phyloP scores from a whole-genome alignment of 2,113 vertebrate species.

The Solea solea region DNA sequence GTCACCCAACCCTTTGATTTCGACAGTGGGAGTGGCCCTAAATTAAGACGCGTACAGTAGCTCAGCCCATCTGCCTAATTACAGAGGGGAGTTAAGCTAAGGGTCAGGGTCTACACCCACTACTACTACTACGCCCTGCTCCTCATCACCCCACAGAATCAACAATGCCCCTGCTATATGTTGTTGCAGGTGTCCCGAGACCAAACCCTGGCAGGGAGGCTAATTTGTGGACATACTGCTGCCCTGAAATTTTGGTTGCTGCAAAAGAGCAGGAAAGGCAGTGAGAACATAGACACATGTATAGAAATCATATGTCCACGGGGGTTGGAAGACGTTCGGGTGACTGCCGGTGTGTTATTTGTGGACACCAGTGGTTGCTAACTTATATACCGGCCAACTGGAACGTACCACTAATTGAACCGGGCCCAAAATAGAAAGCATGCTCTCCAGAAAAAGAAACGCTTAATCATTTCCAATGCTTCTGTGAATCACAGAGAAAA shows the following conservation, averaged over 20 bases:
- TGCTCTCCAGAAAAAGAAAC: conserved; percentile 2
- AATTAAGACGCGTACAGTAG: conserved; percentile 48
- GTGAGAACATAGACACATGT: conserved; percentile 11
- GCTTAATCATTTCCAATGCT: conserved; percentile 16
- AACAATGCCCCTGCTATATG: conserved; percentile 48
- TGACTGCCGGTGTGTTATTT: conserved; percentile 56
- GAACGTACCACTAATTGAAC: conserved; percentile 27
- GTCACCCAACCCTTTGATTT: conserved; percentile 72
- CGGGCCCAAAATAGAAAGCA: conserved; percentile 42
- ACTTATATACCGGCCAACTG: conserved; percentile 1
- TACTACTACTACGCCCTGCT: conserved; percentile 40
- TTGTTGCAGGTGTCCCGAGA: conserved; percentile 67
- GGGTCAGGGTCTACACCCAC: conserved; percentile 72
- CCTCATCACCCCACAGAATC: conserved; percentile 39
- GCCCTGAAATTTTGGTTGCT: conserved; percentile 58
- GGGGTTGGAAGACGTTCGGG: conserved; percentile 10
- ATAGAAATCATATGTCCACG: conserved; percentile 11
- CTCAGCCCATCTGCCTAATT: conserved; percentile 62
- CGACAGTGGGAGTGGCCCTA: conserved; percentile 61
- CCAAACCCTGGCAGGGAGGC: conserved; percentile 23
- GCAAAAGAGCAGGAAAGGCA: conserved; percentile 14
- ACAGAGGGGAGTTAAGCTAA: conserved; percentile 56
- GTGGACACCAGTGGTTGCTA: conserved; percentile 46
- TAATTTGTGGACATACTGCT: conserved; percentile 43
- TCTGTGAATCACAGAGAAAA: conserved; percentile 1